Conservation (phyloP, 2,888 invertebrate species). For the Scaptomyza flava region DNA sequence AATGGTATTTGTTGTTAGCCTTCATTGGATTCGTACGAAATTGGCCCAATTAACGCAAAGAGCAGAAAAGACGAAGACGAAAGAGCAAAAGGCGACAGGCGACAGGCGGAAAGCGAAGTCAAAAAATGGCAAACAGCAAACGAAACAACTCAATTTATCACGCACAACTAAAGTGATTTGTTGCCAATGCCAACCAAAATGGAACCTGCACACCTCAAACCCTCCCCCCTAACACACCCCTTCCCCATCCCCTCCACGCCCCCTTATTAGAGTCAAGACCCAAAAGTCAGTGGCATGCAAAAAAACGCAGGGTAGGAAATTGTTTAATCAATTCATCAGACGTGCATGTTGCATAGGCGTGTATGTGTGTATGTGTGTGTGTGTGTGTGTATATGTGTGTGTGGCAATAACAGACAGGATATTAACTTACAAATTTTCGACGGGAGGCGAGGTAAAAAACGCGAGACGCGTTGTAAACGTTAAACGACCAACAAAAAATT, state of each 20-base stretch:
- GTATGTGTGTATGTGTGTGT: slow-evolving; percentile 49
- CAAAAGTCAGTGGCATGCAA: slow-evolving; percentile 58
- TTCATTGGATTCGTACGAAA: slow-evolving; percentile 72
- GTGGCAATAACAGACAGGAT: slow-evolving; percentile 78
- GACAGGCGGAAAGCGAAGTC: background rate
- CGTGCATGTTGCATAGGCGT: slow-evolving; percentile 53
- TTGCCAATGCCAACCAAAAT: slow-evolving; percentile 77
- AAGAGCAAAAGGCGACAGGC: background rate
- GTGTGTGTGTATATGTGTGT: slow-evolving; percentile 50
- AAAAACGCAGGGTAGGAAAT: slow-evolving; percentile 70
- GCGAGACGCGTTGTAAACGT: slow-evolving; percentile 48
- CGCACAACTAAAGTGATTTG: slow-evolving; percentile 81
- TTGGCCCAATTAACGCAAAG: slow-evolving; percentile 78
- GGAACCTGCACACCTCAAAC: background rate
- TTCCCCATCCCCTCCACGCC: background rate
- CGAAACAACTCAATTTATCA: slow-evolving; percentile 80
- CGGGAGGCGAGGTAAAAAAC: slow-evolving; percentile 15
- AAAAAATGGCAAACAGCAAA: slow-evolving; percentile 18
- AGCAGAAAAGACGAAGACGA: slow-evolving; percentile 34
- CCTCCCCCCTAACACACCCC: background rate
- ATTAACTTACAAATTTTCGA: slow-evolving; percentile 71
- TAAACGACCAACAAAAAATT: slow-evolving; percentile 64
- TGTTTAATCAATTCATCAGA: slow-evolving; percentile 80
- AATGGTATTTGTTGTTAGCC: slow-evolving; percentile 33
- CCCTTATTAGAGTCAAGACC: slow-evolving; percentile 27